These are phyloP conservation scores for Petrolisthes cinctipes DNA, from an alignment of 2,888 invertebrate genomes.

Conservation along the genomic window DNA sequence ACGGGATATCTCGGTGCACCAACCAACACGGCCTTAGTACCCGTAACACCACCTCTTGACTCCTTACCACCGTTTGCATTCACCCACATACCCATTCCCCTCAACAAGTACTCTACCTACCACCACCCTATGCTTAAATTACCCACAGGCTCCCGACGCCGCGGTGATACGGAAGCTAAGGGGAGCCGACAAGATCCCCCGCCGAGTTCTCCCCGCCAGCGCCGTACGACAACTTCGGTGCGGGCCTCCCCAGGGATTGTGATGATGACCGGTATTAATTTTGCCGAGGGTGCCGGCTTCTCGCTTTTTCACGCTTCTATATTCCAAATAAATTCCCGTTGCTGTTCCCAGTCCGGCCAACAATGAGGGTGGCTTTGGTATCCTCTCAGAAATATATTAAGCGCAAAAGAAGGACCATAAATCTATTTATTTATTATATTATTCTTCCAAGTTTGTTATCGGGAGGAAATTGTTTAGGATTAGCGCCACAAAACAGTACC, in stretches of 20 bases:
- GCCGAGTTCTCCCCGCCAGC: conserved; percentile 1
- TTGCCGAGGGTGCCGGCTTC: background rate
- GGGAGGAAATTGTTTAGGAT: background rate
- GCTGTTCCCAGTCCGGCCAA: background rate
- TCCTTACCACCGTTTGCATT: background rate
- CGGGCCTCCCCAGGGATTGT: background rate
- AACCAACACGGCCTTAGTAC: background rate
- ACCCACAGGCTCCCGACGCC: too few species aligned
- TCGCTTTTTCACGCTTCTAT: conserved; percentile 16
- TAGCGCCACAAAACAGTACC: background rate
- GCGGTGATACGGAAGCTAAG: too few species aligned
- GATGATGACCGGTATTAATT: conserved; percentile 12
- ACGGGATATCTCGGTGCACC: background rate
- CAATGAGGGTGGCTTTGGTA: background rate
- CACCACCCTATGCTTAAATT: background rate
- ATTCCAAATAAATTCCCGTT: background rate
- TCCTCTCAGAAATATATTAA: too few species aligned
- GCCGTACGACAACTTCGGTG: background rate
- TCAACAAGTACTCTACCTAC: background rate
- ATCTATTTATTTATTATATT: background rate
- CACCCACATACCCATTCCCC: background rate
- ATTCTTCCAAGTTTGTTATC: background rate
- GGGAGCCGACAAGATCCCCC: background rate
- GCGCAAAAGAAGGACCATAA: background rate
- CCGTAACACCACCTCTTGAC: too few species aligned